Evolutionary conservation across 2,113 vertebrate genomes (phyloP), one percentile per base, ranked within the genome.

Genomic region (Sigmodon hispidus): DNA sequence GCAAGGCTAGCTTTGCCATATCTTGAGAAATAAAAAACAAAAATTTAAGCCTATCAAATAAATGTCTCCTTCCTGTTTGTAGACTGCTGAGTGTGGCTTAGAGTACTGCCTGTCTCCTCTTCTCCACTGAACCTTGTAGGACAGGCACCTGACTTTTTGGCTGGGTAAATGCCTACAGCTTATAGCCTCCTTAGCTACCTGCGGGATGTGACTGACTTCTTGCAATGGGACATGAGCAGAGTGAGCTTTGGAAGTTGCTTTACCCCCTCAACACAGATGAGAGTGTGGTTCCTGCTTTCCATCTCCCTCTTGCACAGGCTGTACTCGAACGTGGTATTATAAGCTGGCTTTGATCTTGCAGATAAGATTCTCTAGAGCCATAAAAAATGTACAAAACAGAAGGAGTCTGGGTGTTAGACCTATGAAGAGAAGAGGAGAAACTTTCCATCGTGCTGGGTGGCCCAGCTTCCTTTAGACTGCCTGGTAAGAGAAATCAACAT

Each of bases 1-100:
- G 59, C 7, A 31, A 75, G 90, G 50, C 57, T 90, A 40, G 31
- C 36, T 63, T 91, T 61, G 75, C 83, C 21, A 50, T 34, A 4
- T 87, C 87, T 80, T 45, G 7, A 93, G 61, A 96, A 84, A 95
- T 48, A 93, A 86, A 95, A 95, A 89, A 43, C 87, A 22, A 36
- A 89, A 40, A 80, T 67, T 85, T 77, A 91, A 76, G 61, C 26
- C 29, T 48, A 22, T 0, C 63, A 84, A 81, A 59, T 59, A 45
- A 72, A 77, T 65, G 19, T 34, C 8, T 67, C 50, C 50, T 40
- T 95, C 65, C 73, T 26, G 48, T 67, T 52, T 69, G 76, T 91
- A 97, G 63, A 76, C 84, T 43, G 48, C 7, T 21, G 75, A 83
- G 21, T 36, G 10, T 16, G 36, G 65, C 76, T 50, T 9, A 80